These are phyloP conservation scores for Drosophila kambysellisi DNA, from an alignment of 2,888 invertebrate genomes.

Conservation along the genomic window DNA sequence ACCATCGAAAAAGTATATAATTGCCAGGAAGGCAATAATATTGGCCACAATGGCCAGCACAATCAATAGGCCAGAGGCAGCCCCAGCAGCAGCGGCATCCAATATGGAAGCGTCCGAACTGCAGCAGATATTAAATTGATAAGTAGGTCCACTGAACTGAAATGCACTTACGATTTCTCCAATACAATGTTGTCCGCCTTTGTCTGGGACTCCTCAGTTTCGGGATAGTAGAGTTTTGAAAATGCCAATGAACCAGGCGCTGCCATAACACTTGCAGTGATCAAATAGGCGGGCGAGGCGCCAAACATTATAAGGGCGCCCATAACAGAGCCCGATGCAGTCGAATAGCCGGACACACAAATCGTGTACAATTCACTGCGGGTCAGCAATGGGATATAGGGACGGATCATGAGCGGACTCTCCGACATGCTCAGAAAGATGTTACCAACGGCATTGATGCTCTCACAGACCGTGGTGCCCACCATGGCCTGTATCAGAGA, in stretches of 20 bases:
- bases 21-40: conserved; percentile 55
- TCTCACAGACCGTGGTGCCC: conserved; percentile 96
- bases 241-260: conserved; percentile 96
- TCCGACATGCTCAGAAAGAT: conserved; percentile 97
- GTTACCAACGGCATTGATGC: conserved; percentile 95
- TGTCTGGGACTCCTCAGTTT: conserved; percentile 91
- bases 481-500: conserved; percentile 89
- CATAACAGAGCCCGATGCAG: conserved; percentile 95
- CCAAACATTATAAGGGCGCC: conserved; percentile 96
- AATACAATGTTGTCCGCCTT: conserved; percentile 85
- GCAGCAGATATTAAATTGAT: conserved; percentile 17
- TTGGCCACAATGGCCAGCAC: conserved; percentile 92
- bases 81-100: conserved; percentile 96
- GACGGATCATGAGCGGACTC: conserved; percentile 93
- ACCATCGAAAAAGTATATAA: conserved; percentile 48
- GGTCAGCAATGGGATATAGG: conserved; percentile 91
- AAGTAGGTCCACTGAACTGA: background rate
- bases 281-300: conserved; percentile 92
- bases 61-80: conserved; percentile 90
- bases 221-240: conserved; percentile 96
- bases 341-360: conserved; percentile 96
- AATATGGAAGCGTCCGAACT: conserved; percentile 92
- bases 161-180: conserved; percentile 87
- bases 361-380: conserved; percentile 95
- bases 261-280: conserved; percentile 97